Base-by-base conservation (phyloP, 2,113 vertebrate species). In the Ptilorrhoa leucosticta region DNA sequence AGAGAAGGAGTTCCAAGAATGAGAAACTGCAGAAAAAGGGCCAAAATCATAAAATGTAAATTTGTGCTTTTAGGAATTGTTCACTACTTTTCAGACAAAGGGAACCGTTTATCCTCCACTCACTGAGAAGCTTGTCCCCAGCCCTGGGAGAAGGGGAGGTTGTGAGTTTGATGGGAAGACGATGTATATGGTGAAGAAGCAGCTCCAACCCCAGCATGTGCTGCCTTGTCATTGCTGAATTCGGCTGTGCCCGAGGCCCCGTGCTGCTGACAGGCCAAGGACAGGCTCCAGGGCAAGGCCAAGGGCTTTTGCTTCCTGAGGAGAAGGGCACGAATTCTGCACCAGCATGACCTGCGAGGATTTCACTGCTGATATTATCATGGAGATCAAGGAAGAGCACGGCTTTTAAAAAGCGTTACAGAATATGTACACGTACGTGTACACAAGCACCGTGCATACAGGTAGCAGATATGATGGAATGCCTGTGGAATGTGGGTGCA, bases 1-100 rank as follows among this genome's bases (percentile, higher is more conserved):
- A 87, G 31, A 58, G 44, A 84, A 95, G 40, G 57, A 81, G 80
- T 94, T 97, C 94, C 96, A 96, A 96, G 94, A 94, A 93, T 75
- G 65, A 90, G 72, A 86, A 93, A 83, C 58, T 33, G 13, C 1
- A 11, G 90, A 81, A 89, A 94, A 93, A 87, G 76, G 92, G 88
- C 85, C 95, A 96, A 95, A 93, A 96, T 91, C 69, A 93, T 93
- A 87, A 93, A 90, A 96, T 70, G 64, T 76, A 87, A 83, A 90
- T 84, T 81, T 47, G 31, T 84, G 71, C 60, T 75, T 90, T 93
- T 60, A 93, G 51, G 79, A 88, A 86, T 75, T 8, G 1, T 64
- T 93, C 47, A 3, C 40, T 60, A 7, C 51, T 66, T 68, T 80
- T 83, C 69, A 78, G 85, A 78, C 40, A 60, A 81, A 83, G 68